Conservation (phyloP, 2,888 invertebrate genomes). For the Acrobasis consociella region DNA sequence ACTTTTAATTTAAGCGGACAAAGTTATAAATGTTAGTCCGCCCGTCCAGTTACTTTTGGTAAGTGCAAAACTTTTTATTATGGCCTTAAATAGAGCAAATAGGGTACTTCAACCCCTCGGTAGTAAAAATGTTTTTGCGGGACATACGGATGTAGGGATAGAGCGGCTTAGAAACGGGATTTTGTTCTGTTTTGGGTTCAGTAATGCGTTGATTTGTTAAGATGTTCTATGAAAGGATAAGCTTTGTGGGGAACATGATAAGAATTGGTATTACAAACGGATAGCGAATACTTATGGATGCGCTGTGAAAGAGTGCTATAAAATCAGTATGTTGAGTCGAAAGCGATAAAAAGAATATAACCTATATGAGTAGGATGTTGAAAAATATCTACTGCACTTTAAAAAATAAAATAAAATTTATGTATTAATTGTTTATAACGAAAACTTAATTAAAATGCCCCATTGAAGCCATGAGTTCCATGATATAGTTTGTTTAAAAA, state of each 20-base stretch:
- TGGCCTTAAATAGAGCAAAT: conserved; percentile 9
- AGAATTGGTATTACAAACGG: background rate
- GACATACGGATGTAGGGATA: conserved; percentile 11
- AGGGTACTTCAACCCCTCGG: conserved; percentile 18
- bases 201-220: conserved; percentile 18
- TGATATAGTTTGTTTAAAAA: no score
- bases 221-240: background rate
- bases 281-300: no score
- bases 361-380: no score
- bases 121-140: conserved; percentile 16
- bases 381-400: no score
- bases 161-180: conserved; percentile 10
- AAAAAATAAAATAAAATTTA: no score
- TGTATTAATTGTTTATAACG: no score
- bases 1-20: conserved; percentile 8
- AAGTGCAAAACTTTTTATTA: conserved; percentile 20
- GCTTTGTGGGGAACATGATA: background rate
- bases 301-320: no score
- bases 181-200: conserved; percentile 11
- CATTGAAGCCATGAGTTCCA: no score
- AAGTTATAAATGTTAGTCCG: conserved; percentile 12
- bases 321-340: no score
- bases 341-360: no score
- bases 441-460: no score
- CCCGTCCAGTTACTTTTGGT: conserved; percentile 11